Conservation (phyloP, 2,797 vertebrate genomes). For the Clarias fuscus region DNA sequence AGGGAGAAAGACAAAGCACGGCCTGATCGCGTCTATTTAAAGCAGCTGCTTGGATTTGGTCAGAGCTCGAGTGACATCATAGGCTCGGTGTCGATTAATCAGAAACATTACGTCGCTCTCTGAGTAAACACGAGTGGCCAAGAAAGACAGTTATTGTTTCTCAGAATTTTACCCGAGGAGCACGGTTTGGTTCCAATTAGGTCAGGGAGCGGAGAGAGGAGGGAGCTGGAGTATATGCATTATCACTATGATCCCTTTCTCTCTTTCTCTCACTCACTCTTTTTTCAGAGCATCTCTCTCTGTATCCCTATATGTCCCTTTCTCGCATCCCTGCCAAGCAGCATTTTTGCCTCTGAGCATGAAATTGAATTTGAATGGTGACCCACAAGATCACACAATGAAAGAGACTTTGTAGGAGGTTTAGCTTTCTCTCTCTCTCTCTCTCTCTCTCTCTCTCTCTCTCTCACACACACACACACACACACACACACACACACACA, state of each 20-base stretch:
- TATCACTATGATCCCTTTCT: conserved; percentile 59
- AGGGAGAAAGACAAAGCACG: conserved; percentile 57
- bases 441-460: neutral
- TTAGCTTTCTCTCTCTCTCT: conserved; percentile 30
- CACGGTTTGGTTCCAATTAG: conserved; percentile 84
- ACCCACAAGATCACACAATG: conserved; percentile 66
- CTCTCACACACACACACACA: no score
- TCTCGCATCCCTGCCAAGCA: conserved; percentile 66
- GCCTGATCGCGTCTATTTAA: conserved; percentile 75
- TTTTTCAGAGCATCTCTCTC: conserved; percentile 51
- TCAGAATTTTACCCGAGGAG: conserved; percentile 73
- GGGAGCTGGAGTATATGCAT: conserved; percentile 45
- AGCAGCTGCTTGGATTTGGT: conserved; percentile 82
- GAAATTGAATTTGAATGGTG: conserved; percentile 72
- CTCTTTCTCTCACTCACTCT: conserved; percentile 40
- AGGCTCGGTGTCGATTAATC: conserved; percentile 77
- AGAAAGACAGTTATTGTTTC: conserved; percentile 69
- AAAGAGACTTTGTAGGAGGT: conserved; percentile 62
- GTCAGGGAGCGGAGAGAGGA: conserved; percentile 59
- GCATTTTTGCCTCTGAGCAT: conserved; percentile 59
- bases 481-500: neutral
- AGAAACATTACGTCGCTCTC: conserved; percentile 76
- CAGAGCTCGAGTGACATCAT: conserved; percentile 79
- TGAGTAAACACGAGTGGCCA: conserved; percentile 77
- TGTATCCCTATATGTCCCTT: conserved; percentile 57